Evolutionary conservation across 1,140 invertebrate genomes (phyloP).

Genomic region (Sycophaga agraensis): DNA sequence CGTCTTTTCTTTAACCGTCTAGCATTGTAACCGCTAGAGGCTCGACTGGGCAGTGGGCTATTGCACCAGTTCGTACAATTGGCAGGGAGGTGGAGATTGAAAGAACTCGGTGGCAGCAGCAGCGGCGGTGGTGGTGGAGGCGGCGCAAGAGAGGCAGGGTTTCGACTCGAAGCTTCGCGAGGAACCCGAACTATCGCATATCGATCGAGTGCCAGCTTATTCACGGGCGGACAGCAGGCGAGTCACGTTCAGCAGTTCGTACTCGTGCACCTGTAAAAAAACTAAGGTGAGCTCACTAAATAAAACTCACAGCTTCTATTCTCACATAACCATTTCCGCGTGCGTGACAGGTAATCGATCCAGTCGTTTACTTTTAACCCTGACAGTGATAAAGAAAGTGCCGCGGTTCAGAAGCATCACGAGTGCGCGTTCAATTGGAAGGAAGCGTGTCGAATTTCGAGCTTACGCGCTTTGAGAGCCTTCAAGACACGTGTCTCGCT

Average conservation of each 20-base stretch:
- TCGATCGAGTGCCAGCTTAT: constrained; percentile 37
- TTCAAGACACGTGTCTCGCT: too few relatives aligned
- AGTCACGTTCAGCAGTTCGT: constrained; percentile 29
- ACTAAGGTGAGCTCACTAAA: constrained; percentile 31
- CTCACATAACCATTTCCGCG: background rate
- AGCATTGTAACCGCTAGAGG: too few relatives aligned
- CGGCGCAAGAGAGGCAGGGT: background rate
- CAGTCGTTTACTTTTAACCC: background rate
- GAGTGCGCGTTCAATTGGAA: too few relatives aligned
- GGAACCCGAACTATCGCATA: constrained; percentile 22
- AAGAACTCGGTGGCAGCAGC: background rate
- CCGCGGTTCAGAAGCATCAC: background rate
- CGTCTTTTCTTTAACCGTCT: too few relatives aligned
- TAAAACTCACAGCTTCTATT: too few relatives aligned
- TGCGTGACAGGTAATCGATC: too few relatives aligned
- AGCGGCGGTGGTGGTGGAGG: background rate
- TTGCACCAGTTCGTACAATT: too few relatives aligned
- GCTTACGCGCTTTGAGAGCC: too few relatives aligned
- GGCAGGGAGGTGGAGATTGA: too few relatives aligned
- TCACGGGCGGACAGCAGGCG: constrained; percentile 32
- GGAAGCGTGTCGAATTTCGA: too few relatives aligned
- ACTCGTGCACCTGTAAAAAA: constrained; percentile 18
- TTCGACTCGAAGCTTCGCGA: too few relatives aligned
- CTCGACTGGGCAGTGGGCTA: too few relatives aligned
- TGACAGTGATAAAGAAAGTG: background rate